Evolutionary conservation across 2,888 invertebrate genomes (phyloP).

Genomic region (Leptogaster cylindrica): DNA sequence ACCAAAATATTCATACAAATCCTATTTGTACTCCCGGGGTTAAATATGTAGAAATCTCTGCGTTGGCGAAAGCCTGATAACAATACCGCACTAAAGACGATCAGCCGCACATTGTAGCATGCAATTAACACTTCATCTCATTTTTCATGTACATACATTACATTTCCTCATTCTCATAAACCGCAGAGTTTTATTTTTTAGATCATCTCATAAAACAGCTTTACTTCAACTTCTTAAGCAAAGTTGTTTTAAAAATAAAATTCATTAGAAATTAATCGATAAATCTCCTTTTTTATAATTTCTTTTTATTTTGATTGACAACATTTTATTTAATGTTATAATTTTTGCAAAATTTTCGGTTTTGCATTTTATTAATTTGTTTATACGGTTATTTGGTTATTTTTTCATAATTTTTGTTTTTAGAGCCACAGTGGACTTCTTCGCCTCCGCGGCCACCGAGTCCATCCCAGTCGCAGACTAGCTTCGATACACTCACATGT

Average conservation of each 20-base stretch:
- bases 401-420: conserved; percentile 57
- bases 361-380: conserved; percentile 49
- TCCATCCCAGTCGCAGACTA: conserved; percentile 64
- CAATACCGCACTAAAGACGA: no score
- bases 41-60: no score
- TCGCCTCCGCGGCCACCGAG: conserved; percentile 64
- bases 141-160: conserved; percentile 7
- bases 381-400: conserved; percentile 45
- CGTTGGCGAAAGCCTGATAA: no score
- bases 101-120: no score
- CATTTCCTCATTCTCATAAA: conserved; percentile 10
- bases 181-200: conserved; percentile 33
- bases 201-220: no score
- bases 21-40: no score
- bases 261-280: conserved; percentile 23
- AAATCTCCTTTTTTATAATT: not conserved
- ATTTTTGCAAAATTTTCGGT: conserved; percentile 47
- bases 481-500: conserved; percentile 65
- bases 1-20: no score
- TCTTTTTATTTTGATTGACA: conserved; percentile 20
- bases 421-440: conserved; percentile 65
- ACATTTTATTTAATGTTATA: not conserved
- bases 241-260: no score
- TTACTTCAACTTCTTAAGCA: no score
- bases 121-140: not conserved